Evolutionary conservation across 2,797 vertebrate species (phyloP).

Genomic region (Mormyrops attenuatus): DNA sequence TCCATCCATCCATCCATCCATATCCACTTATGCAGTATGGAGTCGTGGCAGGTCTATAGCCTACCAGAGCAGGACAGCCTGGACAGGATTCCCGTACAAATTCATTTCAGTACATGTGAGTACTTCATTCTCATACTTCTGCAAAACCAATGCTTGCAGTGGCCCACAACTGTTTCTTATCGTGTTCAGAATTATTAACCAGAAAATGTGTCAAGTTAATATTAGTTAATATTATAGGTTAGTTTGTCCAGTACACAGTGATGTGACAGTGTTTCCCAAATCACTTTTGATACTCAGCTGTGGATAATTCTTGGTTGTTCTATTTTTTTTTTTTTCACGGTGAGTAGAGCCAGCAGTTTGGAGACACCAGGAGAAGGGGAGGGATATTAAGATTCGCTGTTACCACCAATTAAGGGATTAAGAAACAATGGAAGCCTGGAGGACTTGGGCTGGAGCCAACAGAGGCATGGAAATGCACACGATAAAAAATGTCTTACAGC

Average conservation of each 20-base stretch:
- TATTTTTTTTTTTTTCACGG: neutral
- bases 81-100: neutral
- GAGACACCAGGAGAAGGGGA: constrained; percentile 18
- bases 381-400: constrained; percentile 16
- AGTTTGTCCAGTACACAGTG: neutral
- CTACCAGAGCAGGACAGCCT: neutral
- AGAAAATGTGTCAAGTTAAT: neutral
- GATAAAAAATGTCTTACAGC: neutral
- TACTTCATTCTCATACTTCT: neutral
- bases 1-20: neutral
- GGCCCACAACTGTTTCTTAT: neutral
- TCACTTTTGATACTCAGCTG: constrained; percentile 19
- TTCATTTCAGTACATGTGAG: neutral
- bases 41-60: neutral
- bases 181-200: neutral
- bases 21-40: neutral
- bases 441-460: constrained; percentile 4
- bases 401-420: constrained; percentile 35
- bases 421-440: constrained; percentile 20
- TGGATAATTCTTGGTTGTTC: constrained; percentile 25
- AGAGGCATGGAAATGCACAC: neutral
- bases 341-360: constrained; percentile 15
- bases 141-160: neutral
- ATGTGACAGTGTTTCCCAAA: neutral
- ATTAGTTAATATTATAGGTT: neutral